Evolutionary conservation across 2,113 vertebrate species (phyloP).

Genomic region (Neolamprologus sp.): DNA sequence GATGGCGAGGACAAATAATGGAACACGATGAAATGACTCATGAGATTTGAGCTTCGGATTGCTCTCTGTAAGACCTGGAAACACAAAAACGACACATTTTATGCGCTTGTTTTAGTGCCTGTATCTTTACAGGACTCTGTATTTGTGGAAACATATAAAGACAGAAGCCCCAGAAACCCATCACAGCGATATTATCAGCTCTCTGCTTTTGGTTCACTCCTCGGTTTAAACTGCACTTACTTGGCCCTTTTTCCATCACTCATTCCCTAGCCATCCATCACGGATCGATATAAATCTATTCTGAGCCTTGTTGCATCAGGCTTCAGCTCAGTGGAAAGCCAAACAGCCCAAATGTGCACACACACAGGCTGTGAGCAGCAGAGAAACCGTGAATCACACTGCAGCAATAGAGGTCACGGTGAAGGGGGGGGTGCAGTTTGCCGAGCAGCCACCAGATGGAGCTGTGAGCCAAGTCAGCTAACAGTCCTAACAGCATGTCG

Average conservation of each 20-base stretch:
- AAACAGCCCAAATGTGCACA: background rate
- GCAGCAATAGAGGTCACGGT: conserved; percentile 11
- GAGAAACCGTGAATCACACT: background rate
- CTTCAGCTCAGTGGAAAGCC: conserved; percentile 28
- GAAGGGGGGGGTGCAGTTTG: background rate
- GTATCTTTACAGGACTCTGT: background rate
- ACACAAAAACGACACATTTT: background rate
- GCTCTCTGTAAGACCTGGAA: background rate
- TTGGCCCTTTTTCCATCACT: background rate
- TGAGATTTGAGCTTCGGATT: background rate
- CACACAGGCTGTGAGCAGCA: background rate
- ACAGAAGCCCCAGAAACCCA: background rate
- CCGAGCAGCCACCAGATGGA: background rate
- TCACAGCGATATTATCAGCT: background rate
- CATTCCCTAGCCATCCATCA: background rate
- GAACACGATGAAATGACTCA: background rate
- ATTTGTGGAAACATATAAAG: background rate
- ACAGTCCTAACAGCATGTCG: background rate
- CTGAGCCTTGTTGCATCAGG: conserved; percentile 13
- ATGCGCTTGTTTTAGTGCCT: background rate
- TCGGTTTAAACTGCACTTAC: background rate
- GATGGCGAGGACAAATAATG: background rate
- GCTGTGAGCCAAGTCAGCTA: background rate
- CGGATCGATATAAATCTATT: conserved; percentile 46
- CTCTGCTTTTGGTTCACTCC: background rate